phyloP scores from a whole-genome alignment of 2,113 vertebrate species.

The Lethenteron camtschaticum region DNA sequence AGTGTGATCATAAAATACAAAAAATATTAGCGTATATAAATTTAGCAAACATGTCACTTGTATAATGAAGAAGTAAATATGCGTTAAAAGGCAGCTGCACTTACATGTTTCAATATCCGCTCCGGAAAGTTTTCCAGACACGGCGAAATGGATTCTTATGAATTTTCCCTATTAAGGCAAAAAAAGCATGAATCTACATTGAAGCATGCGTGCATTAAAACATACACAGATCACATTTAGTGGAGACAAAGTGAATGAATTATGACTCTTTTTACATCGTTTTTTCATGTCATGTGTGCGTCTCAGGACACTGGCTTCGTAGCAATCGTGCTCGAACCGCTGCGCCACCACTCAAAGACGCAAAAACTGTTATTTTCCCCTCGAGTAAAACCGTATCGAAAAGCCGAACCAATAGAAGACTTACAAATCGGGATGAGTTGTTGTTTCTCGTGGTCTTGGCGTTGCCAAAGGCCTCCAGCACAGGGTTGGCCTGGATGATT shows the following conservation, averaged over 20 bases:
- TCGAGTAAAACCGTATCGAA: no score
- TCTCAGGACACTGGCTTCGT: no score
- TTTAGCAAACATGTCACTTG: no score
- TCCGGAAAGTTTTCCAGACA: constrained; percentile 18
- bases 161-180: constrained; percentile 19
- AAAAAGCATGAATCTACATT: no score
- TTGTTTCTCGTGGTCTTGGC: constrained; percentile 14
- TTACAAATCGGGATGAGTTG: constrained; percentile 11
- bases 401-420: neutral
- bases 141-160: constrained; percentile 24
- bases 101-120: constrained; percentile 21
- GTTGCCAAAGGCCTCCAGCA: constrained; percentile 17
- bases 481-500: constrained; percentile 16
- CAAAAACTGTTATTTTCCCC: neutral
- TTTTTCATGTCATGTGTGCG: no score
- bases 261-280: no score
- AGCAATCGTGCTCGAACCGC: no score
- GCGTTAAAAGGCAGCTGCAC: constrained; percentile 7
- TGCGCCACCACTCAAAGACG: no score
- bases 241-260: no score
- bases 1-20: neutral
- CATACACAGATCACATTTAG: no score
- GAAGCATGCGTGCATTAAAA: no score
- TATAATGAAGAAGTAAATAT: neutral
- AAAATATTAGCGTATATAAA: neutral